phyloP scores from a whole-genome alignment of 2,888 invertebrate species.

The Bruchidius siliquastri region DNA sequence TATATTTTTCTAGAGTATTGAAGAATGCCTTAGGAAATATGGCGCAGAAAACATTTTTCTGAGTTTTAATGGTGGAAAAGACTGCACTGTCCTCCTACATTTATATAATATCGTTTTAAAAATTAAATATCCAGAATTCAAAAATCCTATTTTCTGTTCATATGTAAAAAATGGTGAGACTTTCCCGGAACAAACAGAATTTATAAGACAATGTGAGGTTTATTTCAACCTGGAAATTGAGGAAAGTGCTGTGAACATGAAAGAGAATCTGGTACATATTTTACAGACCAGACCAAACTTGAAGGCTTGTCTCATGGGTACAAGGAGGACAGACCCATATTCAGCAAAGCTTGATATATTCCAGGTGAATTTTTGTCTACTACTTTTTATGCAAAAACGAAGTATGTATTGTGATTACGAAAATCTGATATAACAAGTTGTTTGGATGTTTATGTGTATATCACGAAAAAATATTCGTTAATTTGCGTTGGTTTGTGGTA shows the following conservation, averaged over 20 bases:
- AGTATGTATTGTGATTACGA: too few species aligned
- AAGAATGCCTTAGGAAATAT: conserved; percentile 58
- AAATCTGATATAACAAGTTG: too few species aligned
- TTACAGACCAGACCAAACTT: conserved; percentile 56
- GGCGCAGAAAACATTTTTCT: conserved; percentile 75
- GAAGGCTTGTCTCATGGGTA: conserved; percentile 89
- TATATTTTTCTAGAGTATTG: conserved; percentile 56
- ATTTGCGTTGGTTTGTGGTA: too few species aligned
- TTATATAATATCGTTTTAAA: conserved; percentile 54
- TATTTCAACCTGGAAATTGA: conserved; percentile 72
- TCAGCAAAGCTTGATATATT: conserved; percentile 63
- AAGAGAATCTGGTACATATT: conserved; percentile 62
- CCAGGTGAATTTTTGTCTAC: conserved; percentile 52
- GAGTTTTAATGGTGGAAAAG: conserved; percentile 98
- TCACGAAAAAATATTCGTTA: too few species aligned
- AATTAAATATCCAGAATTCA: conserved; percentile 36
- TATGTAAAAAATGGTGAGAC: conserved; percentile 78
- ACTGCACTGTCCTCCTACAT: conserved; percentile 89
- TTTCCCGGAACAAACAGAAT: conserved; percentile 82
- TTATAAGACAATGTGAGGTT: conserved; percentile 65
- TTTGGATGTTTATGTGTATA: too few species aligned
- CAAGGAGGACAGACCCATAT: conserved; percentile 81
- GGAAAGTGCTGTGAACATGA: conserved; percentile 62
- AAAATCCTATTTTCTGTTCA: conserved; percentile 57
- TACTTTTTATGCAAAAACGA: too few species aligned